phyloP scores from a whole-genome alignment of 1,140 invertebrate genomes.

The Matsumurasca onukii region DNA sequence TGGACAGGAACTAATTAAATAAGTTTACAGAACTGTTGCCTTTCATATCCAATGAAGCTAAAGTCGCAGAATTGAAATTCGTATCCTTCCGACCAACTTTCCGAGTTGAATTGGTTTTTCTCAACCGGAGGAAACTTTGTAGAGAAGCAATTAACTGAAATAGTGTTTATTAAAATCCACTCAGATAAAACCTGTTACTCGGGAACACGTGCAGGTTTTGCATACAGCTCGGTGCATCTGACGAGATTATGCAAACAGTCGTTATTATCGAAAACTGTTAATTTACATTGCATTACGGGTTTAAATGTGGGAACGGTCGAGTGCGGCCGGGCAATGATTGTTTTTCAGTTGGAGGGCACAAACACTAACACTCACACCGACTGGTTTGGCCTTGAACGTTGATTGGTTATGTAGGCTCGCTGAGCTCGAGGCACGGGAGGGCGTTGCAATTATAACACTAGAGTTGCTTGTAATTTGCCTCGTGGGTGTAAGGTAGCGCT shows the following conservation, averaged over 20 bases:
- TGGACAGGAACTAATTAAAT: conserved; percentile 18
- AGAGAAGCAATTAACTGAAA: conserved; percentile 8
- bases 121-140: neutral
- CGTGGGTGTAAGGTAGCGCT: too few species aligned
- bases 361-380: too few species aligned
- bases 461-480: too few species aligned
- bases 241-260: neutral
- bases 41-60: conserved; percentile 15
- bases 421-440: too few species aligned
- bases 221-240: neutral
- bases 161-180: too few species aligned
- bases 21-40: conserved; percentile 4
- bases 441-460: too few species aligned
- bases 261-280: neutral
- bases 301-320: conserved; percentile 7
- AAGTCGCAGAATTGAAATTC: conserved; percentile 7
- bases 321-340: neutral
- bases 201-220: neutral
- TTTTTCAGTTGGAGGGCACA: too few species aligned
- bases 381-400: too few species aligned
- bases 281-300: conserved; percentile 7
- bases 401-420: too few species aligned
- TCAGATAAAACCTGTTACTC: too few species aligned
- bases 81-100: neutral
- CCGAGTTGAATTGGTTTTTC: neutral